A percentile compares a stretch with the other conserved stretches of the same genome.
Conservation (phyloP, 2,797 vertebrate genomes). For the Siniperca undulata region DNA sequence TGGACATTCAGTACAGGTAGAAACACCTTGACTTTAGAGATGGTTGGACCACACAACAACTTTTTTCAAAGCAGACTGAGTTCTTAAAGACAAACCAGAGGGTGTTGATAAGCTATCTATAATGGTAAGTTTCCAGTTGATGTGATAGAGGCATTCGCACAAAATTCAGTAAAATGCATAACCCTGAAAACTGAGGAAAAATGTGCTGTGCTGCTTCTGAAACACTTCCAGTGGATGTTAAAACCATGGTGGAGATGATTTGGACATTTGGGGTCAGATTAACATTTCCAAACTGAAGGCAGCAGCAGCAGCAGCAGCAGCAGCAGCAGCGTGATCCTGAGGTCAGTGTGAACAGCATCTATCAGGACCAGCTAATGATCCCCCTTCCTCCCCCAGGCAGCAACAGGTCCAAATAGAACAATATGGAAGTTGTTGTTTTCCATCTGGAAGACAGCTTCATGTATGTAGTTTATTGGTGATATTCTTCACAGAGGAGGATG, state of each 20-base stretch:
- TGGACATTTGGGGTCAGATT: neutral
- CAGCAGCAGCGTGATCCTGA: neutral
- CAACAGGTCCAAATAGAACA: slow-evolving; percentile 6
- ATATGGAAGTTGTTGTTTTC: slow-evolving; percentile 42
- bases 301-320: neutral
- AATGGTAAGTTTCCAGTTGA: neutral
- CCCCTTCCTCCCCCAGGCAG: neutral
- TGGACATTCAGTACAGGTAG: neutral
- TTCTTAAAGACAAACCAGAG: neutral
- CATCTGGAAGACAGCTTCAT: slow-evolving; percentile 39
- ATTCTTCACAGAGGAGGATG: slow-evolving; percentile 43
- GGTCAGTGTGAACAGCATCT: neutral
- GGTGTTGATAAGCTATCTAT: neutral
- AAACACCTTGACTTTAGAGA: neutral
- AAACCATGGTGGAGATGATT: neutral
- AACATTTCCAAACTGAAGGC: neutral
- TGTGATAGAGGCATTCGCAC: neutral
- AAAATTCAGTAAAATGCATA: neutral
- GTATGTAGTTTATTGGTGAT: slow-evolving; percentile 55
- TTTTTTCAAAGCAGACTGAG: neutral
- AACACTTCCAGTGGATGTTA: neutral
- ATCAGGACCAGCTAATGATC: neutral
- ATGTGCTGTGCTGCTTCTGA: neutral
- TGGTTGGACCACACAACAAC: neutral
- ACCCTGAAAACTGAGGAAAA: neutral